A percentile compares a stretch with the other conserved stretches of the same genome.
Evolutionary conservation across 2,797 vertebrate species (phyloP).

Genomic region (Zalophus californianus): DNA sequence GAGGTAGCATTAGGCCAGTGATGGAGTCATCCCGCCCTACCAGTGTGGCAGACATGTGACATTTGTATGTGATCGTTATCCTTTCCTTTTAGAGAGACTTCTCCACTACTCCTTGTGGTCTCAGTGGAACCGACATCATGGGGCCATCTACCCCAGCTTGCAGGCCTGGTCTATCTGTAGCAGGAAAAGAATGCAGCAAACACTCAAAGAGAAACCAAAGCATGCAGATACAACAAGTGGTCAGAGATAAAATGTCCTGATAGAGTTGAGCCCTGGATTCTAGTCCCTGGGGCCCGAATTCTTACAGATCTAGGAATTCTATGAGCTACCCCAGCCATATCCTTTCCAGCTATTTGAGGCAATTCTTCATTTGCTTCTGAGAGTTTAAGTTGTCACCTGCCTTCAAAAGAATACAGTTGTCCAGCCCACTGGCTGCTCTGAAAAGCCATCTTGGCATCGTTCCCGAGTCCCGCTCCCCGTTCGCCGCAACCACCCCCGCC

Average conservation of each 20-base stretch:
- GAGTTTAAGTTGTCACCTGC: not conserved
- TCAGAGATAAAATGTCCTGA: not conserved
- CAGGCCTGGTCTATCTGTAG: not conserved
- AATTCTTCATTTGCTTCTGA: not conserved
- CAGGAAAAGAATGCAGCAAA: not conserved
- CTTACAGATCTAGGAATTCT: not conserved
- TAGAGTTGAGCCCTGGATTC: not conserved
- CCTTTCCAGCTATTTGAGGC: not conserved
- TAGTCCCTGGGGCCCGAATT: not conserved
- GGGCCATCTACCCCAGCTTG: not conserved
- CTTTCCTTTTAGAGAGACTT: slow-evolving; percentile 16
- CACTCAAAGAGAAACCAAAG: slow-evolving; percentile 3
- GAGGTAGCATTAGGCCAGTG: not conserved
- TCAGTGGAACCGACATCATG: not conserved
- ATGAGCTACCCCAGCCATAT: not conserved
- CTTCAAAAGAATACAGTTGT: not conserved
- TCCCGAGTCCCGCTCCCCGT: too few relatives aligned
- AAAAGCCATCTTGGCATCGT: too few relatives aligned
- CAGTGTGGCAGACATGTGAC: not conserved
- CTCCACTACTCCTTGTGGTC: not conserved
- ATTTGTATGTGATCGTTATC: not conserved
- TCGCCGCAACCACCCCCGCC: too few relatives aligned
- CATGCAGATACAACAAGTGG: not conserved
- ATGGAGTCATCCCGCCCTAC: not conserved
- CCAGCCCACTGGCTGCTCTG: not conserved